Evolutionary conservation across 1,140 invertebrate genomes (phyloP), one percentile per base, ranked within the genome.

Genomic region (Nephotettix cincticeps): DNA sequence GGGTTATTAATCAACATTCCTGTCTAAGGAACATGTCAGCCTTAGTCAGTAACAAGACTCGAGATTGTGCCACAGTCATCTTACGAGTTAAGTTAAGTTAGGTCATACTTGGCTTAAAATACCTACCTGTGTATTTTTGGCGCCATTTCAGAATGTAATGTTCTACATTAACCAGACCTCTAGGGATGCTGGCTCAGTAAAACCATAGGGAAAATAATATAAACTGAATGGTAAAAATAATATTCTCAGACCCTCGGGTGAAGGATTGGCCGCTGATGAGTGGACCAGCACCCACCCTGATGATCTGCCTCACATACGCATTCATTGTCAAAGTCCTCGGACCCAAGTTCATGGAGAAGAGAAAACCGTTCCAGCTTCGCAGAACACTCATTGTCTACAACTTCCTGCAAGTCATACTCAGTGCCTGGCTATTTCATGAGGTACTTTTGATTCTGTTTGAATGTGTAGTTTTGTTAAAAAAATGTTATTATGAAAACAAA

Each of bases 201-300:
- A 56, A 56, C n/a, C n/a, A n/a, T n/a, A n/a, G n/a, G n/a, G n/a
- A n/a, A n/a, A n/a, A n/a, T n/a, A n/a, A 43, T 1, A 51, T 23
- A 6, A 11, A 51, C 28, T 14, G n/a, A n/a, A n/a, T n/a, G n/a
- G n/a, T n/a, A n/a, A n/a, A n/a, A n/a, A n/a, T n/a, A n/a, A n/a
- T 27, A 74, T 79, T 86, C 84, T 32, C 79, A 92, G 92, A 94
- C 84, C 84, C 86, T 27, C 86, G 94, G 76, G 93, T 94, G 70
- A 90, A 91, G 75, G 86, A 92, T 78, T 95, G 93, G 92, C 86
- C 89, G 51, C 81, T 96, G 75, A 95, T 96, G 90, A 87, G 88
- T 66, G 89, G 91, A 71, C 93, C 93, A 47, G 88, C 91, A 68
- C 93, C 93, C 43, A 95, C 94, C 23, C 78, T 94, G 74, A 82